phyloP scores from a whole-genome alignment of 30 jellyfish, hydroid and myxozoan species.

The Pelagia noctiluca region DNA sequence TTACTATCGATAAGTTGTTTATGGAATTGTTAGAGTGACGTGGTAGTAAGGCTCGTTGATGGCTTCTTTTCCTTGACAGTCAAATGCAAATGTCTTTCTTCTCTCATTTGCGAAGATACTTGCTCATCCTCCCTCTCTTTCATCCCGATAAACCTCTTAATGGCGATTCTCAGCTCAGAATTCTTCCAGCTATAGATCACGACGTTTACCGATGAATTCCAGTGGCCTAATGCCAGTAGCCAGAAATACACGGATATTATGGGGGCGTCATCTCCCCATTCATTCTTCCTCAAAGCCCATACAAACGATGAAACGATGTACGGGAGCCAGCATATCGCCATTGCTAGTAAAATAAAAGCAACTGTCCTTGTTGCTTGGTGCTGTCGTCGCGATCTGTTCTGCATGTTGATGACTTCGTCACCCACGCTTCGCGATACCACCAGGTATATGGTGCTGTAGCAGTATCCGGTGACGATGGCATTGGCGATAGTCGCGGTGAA shows the following conservation, averaged over 20 bases:
- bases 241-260: slow-evolving; percentile 47
- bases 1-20: too few species aligned
- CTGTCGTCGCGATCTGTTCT: slow-evolving; percentile 62
- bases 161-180: slow-evolving; percentile 76
- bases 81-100: too few species aligned
- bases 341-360: slow-evolving; percentile 66
- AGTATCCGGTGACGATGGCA: slow-evolving; percentile 8
- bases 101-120: slow-evolving; percentile 24
- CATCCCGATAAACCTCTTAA: slow-evolving; percentile 24
- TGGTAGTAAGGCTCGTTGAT: too few species aligned
- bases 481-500: slow-evolving; percentile 39
- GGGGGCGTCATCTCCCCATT: slow-evolving; percentile 25
- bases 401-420: slow-evolving; percentile 25
- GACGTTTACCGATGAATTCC: slow-evolving; percentile 83
- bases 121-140: background rate
- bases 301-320: slow-evolving; percentile 46
- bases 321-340: slow-evolving; percentile 86
- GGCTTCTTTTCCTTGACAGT: background rate
- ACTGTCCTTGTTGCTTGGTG: slow-evolving; percentile 86
- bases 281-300: slow-evolving; percentile 27
- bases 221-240: slow-evolving; percentile 78
- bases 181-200: slow-evolving; percentile 85
- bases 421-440: slow-evolving; percentile 24
- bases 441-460: slow-evolving; percentile 37
- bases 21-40: too few species aligned